Percentiles rank a stretch among this genome's conserved stretches.
phyloP scores from a whole-genome alignment of 1,140 invertebrate species.

The Caligus rogercresseyi region DNA sequence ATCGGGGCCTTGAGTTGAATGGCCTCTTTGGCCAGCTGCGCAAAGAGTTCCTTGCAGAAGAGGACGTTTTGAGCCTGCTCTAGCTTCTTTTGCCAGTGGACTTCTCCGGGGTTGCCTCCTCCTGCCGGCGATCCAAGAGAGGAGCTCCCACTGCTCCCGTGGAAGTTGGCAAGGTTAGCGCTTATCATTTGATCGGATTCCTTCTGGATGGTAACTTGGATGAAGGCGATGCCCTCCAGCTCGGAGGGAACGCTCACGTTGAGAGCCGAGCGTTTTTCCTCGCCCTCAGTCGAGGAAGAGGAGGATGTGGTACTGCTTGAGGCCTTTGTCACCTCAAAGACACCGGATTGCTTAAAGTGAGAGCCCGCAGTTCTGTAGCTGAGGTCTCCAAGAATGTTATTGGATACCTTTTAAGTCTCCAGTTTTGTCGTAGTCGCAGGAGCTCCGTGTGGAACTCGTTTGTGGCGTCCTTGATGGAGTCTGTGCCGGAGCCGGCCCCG shows the following conservation, averaged over 20 bases:
- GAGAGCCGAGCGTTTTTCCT: conserved; percentile 53
- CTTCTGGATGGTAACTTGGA: conserved; percentile 83
- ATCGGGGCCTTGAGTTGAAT: conserved; percentile 77
- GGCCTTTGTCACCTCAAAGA: conserved; percentile 90
- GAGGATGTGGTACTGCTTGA: conserved; percentile 32
- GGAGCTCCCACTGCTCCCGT: conserved; percentile 28
- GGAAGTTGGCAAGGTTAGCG: conserved; percentile 21
- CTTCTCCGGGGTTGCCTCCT: conserved; percentile 42
- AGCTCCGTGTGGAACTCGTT: conserved; percentile 84
- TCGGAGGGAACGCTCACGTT: conserved; percentile 79
- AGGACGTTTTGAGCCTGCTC: conserved; percentile 91
- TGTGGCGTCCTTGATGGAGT: conserved; percentile 39
- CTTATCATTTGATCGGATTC: conserved; percentile 33
- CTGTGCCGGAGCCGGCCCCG: conserved; percentile 42
- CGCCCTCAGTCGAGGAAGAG: conserved; percentile 24
- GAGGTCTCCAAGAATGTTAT: conserved; percentile 84
- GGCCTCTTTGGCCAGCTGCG: conserved; percentile 79
- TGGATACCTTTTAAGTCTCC: conserved; percentile 88
- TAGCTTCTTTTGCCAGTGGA: conserved; percentile 82
- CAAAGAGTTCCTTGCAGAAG: conserved; percentile 92
- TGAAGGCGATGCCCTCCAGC: conserved; percentile 83
- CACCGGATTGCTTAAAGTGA: conserved; percentile 75
- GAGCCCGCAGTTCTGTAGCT: conserved; percentile 63
- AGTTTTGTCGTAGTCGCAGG: conserved; percentile 70
- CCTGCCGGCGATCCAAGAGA: conserved; percentile 6